A percentile compares a stretch with the other conserved stretches of the same genome.
Evolutionary conservation across 1,140 invertebrate species (phyloP).

Genomic region (silkworm (Bombyx mori)): ASM3026992v2 NC_085116.1:6344501-6345000

Average conservation of each 20-base stretch:
- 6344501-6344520: conserved; percentile 22
- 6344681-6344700: conserved; percentile 67
- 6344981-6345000: too few species aligned
- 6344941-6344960: too few species aligned
- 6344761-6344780: conserved; percentile 70
- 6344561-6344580: conserved; percentile 42
- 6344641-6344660: conserved; percentile 64
- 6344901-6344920: too few species aligned
- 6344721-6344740: conserved; percentile 61
- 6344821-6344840: conserved; percentile 46
- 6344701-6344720: conserved; percentile 69
- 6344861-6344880: too few species aligned
- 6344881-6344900: too few species aligned
- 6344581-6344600: conserved; percentile 55
- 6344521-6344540: conserved; percentile 53
- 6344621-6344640: conserved; percentile 58
- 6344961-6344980: too few species aligned
- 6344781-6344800: conserved; percentile 71
- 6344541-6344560: conserved; percentile 49
- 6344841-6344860: conserved; percentile 50
- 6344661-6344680: conserved; percentile 67
- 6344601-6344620: conserved; percentile 47
- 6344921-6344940: too few species aligned
- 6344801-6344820: conserved; percentile 71
- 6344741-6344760: conserved; percentile 67